Evolutionary conservation across 2,113 vertebrate species (phyloP).

Genomic region (Macheiramphus alcinus): DNA sequence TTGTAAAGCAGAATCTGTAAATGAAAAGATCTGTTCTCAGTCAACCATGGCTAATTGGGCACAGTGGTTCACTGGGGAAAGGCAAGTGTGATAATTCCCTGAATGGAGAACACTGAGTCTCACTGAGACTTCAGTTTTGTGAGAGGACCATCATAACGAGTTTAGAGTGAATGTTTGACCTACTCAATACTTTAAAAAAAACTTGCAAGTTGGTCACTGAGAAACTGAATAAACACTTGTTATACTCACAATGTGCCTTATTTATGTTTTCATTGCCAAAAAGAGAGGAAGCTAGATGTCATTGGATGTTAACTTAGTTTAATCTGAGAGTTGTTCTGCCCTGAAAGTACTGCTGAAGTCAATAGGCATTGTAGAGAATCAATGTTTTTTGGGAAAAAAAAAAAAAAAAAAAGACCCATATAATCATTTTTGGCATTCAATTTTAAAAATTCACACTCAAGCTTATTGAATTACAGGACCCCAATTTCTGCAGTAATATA

Average conservation of each 20-base stretch:
- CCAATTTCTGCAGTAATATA: background rate
- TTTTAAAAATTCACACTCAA: background rate
- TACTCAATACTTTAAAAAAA: background rate
- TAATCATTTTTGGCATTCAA: background rate
- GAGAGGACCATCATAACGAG: background rate
- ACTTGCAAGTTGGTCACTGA: background rate
- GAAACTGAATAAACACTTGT: background rate
- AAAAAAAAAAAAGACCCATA: background rate
- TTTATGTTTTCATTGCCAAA: background rate
- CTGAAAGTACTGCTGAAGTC: background rate
- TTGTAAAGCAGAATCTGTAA: background rate
- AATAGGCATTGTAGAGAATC: background rate
- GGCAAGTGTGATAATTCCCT: background rate
- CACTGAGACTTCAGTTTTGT: background rate
- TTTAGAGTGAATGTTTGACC: background rate
- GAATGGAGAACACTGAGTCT: background rate
- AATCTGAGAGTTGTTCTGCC: background rate
- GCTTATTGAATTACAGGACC: background rate
- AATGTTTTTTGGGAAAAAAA: background rate
- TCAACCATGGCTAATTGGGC: background rate
- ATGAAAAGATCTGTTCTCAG: background rate
- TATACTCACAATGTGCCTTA: background rate
- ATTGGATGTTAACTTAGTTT: background rate
- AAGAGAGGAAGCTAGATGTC: background rate
- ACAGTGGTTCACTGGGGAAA: background rate